Evolutionary conservation across 2,113 vertebrate genomes (phyloP).

Genomic region (Hippocampus barbouri): DNA sequence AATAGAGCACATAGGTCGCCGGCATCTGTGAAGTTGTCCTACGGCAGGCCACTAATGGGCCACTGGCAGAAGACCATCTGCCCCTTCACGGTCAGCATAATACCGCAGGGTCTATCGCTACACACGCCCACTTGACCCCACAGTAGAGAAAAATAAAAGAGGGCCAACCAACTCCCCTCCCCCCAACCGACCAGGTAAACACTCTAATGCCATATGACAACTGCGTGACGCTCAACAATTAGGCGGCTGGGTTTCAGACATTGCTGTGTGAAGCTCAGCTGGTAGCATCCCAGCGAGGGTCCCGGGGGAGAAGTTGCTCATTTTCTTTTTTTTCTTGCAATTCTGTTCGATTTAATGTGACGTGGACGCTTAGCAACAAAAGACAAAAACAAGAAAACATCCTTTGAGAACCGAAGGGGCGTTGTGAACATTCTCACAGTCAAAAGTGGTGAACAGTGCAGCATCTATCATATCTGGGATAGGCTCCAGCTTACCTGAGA

Average conservation of each 20-base stretch:
- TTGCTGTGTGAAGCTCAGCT: constrained; percentile 25
- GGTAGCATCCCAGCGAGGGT: constrained; percentile 19
- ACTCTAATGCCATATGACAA: constrained; percentile 65
- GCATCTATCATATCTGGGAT: too few relatives aligned
- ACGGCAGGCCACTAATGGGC: constrained; percentile 45
- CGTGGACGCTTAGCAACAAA: constrained; percentile 22
- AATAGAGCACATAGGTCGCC: constrained; percentile 15
- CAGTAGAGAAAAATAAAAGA: constrained; percentile 56
- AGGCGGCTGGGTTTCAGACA: constrained; percentile 34
- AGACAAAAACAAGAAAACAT: constrained; percentile 17
- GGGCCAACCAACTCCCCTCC: constrained; percentile 37
- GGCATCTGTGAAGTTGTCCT: constrained; percentile 50
- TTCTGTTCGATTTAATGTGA: constrained; percentile 35
- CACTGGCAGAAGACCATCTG: constrained; percentile 46
- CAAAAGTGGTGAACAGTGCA: not conserved
- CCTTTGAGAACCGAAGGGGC: constrained; percentile 9
- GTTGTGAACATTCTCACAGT: not conserved
- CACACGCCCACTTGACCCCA: constrained; percentile 69
- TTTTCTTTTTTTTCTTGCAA: constrained; percentile 44
- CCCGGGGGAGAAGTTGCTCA: constrained; percentile 32
- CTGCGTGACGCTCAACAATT: constrained; percentile 47
- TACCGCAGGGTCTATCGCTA: constrained; percentile 29
- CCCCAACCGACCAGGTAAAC: constrained; percentile 45
- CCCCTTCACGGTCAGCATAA: constrained; percentile 29
- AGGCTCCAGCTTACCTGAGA: too few relatives aligned